phyloP scores from a whole-genome alignment of 2,113 vertebrate genomes.

The Macrotus californicus region DNA sequence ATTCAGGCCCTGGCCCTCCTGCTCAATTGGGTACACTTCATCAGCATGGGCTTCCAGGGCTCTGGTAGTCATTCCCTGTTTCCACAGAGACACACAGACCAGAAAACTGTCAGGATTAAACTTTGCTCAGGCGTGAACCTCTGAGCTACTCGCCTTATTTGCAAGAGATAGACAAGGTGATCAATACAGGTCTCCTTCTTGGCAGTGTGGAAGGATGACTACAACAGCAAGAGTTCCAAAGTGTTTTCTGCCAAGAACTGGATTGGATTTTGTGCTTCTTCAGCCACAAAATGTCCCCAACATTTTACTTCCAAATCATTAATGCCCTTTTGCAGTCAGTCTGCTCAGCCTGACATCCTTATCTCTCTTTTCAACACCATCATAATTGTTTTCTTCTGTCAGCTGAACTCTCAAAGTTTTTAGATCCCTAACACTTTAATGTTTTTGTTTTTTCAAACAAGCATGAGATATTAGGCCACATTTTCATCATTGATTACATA shows the following conservation, averaged over 20 bases:
- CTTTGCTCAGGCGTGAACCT: not conserved
- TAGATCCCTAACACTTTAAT: not conserved
- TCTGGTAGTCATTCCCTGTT: not conserved
- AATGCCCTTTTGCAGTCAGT: constrained; percentile 17
- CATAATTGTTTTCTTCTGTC: not conserved
- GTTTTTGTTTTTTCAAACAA: not conserved
- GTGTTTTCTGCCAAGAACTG: constrained; percentile 55
- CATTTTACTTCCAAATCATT: not conserved
- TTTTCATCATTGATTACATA: not conserved
- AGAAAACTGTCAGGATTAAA: not conserved
- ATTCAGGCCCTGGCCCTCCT: not conserved
- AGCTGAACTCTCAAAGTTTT: not conserved
- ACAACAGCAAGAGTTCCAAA: constrained; percentile 14
- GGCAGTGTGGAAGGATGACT: constrained; percentile 41
- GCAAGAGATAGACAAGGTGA: not conserved
- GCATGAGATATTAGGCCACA: not conserved
- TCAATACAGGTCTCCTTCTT: not conserved
- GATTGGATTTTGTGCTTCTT: constrained; percentile 57
- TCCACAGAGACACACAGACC: not conserved
- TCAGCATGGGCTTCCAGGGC: not conserved
- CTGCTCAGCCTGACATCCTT: not conserved
- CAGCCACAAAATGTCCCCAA: constrained; percentile 56
- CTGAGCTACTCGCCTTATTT: not conserved
- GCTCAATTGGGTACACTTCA: not conserved
- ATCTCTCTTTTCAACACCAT: not conserved